Evolutionary conservation across 2,888 invertebrate genomes (phyloP), one percentile per base, ranked within the genome.

Genomic region (Xestia xanthographa): DNA sequence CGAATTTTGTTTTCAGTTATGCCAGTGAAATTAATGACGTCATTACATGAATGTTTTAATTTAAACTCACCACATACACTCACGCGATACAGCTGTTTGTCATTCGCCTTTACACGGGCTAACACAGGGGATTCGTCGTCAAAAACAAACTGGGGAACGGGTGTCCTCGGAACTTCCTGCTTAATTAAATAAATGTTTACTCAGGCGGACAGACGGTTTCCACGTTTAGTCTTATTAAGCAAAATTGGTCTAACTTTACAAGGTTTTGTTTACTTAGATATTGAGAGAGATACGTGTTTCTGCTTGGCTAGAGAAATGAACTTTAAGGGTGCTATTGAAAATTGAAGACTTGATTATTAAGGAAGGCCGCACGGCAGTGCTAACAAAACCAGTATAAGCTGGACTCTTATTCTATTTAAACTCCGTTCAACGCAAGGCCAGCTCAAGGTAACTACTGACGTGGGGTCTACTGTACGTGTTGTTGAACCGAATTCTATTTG

Each of bases 131-230:
- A 92, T 88, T 90, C 86, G 79, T 87, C 87, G 91, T 89, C 89
- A 88, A 91, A 90, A 92, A 93, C 92, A 91, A 92, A 92, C 91
- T 81, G 85, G 79, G 88, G 84, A 86, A 85, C 88, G 86, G 77
- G 87, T 89, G 92, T 90, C 92, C 92, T 92, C 89, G 91, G 85
- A 91, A 93, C 91, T 93, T 92, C 91, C 92, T 91, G 89, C 90
- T 92, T 93, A 94, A 94, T 94, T 93, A 94, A 93, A 92, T 92
- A 90, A 84, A 87, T 92, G 91, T 92, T 92, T 93, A 89, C 88
- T 84, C 84, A 90, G 87, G 88, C 87, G 87, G 82, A 90, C 89
- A 87, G 86, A 90, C 90, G 87, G 91, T 92, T 91, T 91, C 88
- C 90, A 86, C 85, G 83, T 84, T 86, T 88, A 85, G 85, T 85